Conservation (phyloP, 2,113 vertebrate species). For the chimpanzee (Pan troglodytes) region NHGRI_mPanTro3-v2.1_pri NC_072410.2:83347001-83347500, state of each 20-base stretch:
- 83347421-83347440: not conserved
- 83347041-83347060: not conserved
- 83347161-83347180: not conserved
- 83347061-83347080: not conserved
- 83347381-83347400: conserved; percentile 1
- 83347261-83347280: not conserved
- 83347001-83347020: not conserved
- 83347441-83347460: not conserved
- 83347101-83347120: not conserved
- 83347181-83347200: conserved; percentile 34
- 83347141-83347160: not conserved
- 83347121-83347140: conserved; percentile 4
- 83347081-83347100: not conserved
- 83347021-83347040: not conserved
- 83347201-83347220: not conserved
- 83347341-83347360: not conserved
- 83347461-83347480: not conserved
- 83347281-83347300: not conserved
- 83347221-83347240: not conserved
- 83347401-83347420: not conserved
- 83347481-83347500: not conserved
- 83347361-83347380: conserved; percentile 5
- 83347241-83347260: not conserved
- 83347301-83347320: not conserved
- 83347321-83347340: not conserved